Evolutionary conservation across 2,797 vertebrate species (phyloP).

Genomic region (Parauchenoglanis ngamensis): DNA sequence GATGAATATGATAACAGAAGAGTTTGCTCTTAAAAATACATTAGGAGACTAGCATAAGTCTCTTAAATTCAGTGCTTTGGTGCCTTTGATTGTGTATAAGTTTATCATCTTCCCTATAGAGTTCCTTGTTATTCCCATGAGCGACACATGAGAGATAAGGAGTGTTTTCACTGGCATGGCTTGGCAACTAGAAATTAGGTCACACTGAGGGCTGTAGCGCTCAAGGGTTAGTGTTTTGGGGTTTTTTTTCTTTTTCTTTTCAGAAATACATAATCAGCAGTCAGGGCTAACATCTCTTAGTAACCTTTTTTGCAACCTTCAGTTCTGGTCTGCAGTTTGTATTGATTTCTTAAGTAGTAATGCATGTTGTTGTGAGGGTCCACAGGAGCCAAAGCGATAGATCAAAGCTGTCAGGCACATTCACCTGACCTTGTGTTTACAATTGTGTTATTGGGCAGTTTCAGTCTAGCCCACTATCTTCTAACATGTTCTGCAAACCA

Average conservation of each 20-base stretch:
- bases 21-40: not conserved
- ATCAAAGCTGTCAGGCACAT: not conserved
- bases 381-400: not conserved
- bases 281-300: not conserved
- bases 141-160: slow-evolving; percentile 13
- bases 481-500: not conserved
- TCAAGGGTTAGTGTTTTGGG: not conserved
- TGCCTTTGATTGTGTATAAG: not conserved
- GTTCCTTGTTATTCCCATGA: not conserved
- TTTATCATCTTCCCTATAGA: not conserved
- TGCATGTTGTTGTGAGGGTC: not conserved
- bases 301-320: not conserved
- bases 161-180: slow-evolving; percentile 36
- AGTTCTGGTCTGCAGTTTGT: not conserved
- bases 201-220: not conserved
- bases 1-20: slow-evolving; percentile 27
- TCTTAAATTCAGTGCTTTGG: not conserved
- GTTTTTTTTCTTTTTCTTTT: not conserved
- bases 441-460: not conserved
- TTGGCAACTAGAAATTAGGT: slow-evolving; percentile 34
- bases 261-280: not conserved
- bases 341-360: slow-evolving; percentile 28
- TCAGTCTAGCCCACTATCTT: not conserved
- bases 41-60: not conserved
- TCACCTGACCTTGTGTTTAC: not conserved